Percentiles rank a stretch among this genome's conserved stretches.
phyloP scores from a whole-genome alignment of 1,140 invertebrate species.

The Mycetomoellerius zeteki region DNA sequence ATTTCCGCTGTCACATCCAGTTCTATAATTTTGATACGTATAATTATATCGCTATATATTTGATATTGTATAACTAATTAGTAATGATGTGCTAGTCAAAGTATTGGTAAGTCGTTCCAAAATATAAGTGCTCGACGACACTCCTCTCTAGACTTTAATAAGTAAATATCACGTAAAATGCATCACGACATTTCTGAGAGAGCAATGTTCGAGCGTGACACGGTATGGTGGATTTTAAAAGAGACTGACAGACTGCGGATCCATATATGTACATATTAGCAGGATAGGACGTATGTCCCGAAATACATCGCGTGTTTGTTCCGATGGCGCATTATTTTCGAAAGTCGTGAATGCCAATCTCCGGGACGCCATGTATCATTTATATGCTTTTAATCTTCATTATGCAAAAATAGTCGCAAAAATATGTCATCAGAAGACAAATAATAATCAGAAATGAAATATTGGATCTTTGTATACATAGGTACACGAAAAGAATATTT shows the following conservation, averaged over 20 bases:
- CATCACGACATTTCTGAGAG: constrained; percentile 34
- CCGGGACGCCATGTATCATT: background rate
- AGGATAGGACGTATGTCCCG: background rate
- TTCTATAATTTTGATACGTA: background rate
- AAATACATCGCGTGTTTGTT: constrained; percentile 34
- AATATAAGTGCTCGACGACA: background rate
- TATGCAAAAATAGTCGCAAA: constrained; percentile 9
- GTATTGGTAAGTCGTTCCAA: background rate
- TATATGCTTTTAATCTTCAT: constrained; percentile 25
- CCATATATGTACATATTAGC: constrained; percentile 54
- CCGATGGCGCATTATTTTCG: constrained; percentile 7
- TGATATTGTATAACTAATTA: background rate
- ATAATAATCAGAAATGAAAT: background rate
- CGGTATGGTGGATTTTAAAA: constrained; percentile 31
- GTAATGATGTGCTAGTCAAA: background rate
- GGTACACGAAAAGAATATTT: no score
- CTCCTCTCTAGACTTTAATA: constrained; percentile 31
- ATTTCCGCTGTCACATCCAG: background rate
- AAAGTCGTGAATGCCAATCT: background rate
- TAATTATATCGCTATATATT: background rate
- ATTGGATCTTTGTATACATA: background rate
- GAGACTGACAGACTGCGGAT: constrained; percentile 34
- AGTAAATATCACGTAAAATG: constrained; percentile 52
- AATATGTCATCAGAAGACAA: background rate
- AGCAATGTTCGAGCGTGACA: constrained; percentile 41